These are phyloP conservation scores for Acanthosepion lycidas DNA, from an alignment of 2,888 invertebrate species.

Conservation along the genomic window DNA sequence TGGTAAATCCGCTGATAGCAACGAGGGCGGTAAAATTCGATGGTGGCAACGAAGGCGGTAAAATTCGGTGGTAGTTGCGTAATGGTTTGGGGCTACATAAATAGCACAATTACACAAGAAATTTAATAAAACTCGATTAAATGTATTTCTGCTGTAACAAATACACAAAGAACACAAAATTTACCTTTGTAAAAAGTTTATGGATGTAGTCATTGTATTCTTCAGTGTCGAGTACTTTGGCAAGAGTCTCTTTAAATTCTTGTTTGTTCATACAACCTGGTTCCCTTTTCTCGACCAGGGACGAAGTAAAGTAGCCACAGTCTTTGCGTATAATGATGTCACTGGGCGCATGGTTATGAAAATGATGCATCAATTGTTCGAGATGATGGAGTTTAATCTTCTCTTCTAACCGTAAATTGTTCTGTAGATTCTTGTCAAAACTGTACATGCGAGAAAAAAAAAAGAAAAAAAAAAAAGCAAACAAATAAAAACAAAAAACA, in stretches of 20 bases:
- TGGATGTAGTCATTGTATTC: slow-evolving; percentile 73
- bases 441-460: slow-evolving; percentile 53
- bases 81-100: too few relatives aligned
- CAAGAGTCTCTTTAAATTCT: slow-evolving; percentile 72
- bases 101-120: too few relatives aligned
- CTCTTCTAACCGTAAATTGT: slow-evolving; percentile 71
- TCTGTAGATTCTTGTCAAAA: slow-evolving; percentile 63
- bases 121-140: too few relatives aligned
- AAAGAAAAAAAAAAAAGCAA: too few relatives aligned
- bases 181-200: slow-evolving; percentile 73
- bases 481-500: too few relatives aligned
- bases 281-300: slow-evolving; percentile 63
- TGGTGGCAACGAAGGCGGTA: too few relatives aligned
- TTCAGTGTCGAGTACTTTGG: slow-evolving; percentile 68
- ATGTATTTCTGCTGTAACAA: too few relatives aligned
- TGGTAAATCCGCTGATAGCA: too few relatives aligned
- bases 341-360: slow-evolving; percentile 65
- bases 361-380: slow-evolving; percentile 69
- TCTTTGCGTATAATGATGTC: slow-evolving; percentile 63
- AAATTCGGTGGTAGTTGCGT: too few relatives aligned
- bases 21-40: too few relatives aligned
- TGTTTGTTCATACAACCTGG: slow-evolving; percentile 70
- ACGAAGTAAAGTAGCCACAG: slow-evolving; percentile 63
- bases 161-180: neutral
- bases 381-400: slow-evolving; percentile 72